phyloP scores from a whole-genome alignment of 2,888 invertebrate species.

The Tenthredo distinguenda region DNA sequence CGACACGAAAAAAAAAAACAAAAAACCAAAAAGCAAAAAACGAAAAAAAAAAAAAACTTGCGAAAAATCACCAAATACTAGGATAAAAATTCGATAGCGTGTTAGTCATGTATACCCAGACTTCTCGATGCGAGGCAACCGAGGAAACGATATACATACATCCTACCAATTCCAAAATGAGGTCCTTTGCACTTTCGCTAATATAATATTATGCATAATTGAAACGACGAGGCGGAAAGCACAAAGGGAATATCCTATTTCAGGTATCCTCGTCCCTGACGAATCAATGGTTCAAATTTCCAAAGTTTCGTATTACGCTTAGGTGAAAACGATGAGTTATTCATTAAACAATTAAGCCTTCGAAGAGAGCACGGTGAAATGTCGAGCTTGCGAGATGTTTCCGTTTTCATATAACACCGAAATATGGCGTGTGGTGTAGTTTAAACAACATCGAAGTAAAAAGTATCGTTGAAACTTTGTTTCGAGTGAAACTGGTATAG shows the following conservation, averaged over 20 bases:
- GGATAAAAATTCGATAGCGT: background rate
- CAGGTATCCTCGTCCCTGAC: background rate
- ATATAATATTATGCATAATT: slow-evolving; percentile 19
- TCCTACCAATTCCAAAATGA: background rate
- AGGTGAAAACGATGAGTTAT: background rate
- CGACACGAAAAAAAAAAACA: background rate
- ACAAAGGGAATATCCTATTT: slow-evolving; percentile 25
- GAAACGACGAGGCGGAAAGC: background rate
- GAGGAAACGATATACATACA: background rate
- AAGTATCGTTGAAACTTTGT: background rate
- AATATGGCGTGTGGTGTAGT: background rate
- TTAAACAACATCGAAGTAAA: background rate
- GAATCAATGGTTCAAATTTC: background rate
- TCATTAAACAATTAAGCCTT: background rate
- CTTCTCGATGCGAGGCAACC: background rate
- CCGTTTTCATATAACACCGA: background rate
- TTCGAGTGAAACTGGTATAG: background rate
- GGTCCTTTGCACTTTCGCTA: background rate
- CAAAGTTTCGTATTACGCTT: background rate
- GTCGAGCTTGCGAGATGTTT: background rate
- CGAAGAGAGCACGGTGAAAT: background rate
- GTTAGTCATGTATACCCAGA: background rate
- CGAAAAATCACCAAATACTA: background rate
- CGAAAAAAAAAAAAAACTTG: background rate
- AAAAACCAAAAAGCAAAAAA: no score